Conservation (phyloP, 2,113 vertebrate species). For the Cebidichthys violaceus region DNA sequence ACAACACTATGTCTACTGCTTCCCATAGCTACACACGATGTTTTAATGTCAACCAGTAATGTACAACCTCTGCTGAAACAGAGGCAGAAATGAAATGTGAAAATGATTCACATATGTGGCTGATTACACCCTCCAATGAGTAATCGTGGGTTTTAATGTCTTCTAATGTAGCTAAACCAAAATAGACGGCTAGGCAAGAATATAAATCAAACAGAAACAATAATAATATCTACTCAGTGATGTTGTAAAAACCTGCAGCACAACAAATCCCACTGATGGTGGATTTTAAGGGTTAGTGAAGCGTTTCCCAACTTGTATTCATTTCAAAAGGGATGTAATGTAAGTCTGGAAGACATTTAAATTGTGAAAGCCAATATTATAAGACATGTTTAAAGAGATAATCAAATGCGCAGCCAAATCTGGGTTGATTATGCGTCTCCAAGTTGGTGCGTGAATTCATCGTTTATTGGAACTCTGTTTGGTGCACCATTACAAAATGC, state of each 20-base stretch:
- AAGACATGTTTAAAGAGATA: background rate
- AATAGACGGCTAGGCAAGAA: background rate
- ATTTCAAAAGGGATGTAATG: conserved; percentile 1
- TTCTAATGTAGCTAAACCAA: background rate
- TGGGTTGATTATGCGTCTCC: background rate
- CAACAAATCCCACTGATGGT: background rate
- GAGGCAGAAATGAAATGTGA: conserved; percentile 5
- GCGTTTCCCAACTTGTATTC: background rate
- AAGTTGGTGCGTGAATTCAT: background rate
- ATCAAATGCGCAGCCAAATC: background rate
- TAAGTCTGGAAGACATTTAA: background rate
- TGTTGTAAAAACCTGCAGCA: conserved; percentile 12
- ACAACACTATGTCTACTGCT: conserved; percentile 1
- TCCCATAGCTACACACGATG: background rate
- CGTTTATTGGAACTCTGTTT: background rate
- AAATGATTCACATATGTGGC: background rate
- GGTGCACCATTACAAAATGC: too few relatives aligned
- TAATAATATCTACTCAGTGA: conserved; percentile 7
- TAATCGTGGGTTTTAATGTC: conserved; percentile 12
- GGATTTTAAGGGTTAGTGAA: background rate
- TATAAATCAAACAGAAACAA: conserved; percentile 11
- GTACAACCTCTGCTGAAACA: background rate
- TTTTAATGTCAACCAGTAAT: background rate
- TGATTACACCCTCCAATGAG: conserved; percentile 5
- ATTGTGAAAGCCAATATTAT: background rate